These are phyloP conservation scores for Gasterosteus aculeatus DNA, from an alignment of 2,113 vertebrate species.

Conservation along the genomic window DNA sequence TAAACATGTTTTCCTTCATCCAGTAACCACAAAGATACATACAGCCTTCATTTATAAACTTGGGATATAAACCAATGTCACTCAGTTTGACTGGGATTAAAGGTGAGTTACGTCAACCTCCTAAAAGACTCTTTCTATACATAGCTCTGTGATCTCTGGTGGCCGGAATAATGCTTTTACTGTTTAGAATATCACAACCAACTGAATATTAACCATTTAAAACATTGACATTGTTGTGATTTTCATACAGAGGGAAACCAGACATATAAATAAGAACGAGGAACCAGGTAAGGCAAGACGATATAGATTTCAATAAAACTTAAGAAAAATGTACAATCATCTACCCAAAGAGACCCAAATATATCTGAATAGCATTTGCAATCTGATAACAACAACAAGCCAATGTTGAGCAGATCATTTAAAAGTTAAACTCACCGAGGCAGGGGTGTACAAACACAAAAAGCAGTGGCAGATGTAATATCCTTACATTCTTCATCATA, in stretches of 20 bases:
- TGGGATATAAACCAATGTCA: not conserved
- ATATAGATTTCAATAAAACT: not conserved
- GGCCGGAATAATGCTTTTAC: not conserved
- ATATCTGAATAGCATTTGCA: not conserved
- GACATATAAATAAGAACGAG: not conserved
- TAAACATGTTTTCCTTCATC: not conserved
- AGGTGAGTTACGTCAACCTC: slow-evolving; percentile 59
- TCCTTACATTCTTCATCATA: slow-evolving; percentile 86
- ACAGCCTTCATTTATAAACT: not conserved
- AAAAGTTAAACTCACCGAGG: slow-evolving; percentile 86
- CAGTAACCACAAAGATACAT: not conserved
- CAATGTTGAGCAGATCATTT: not conserved
- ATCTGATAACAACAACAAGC: not conserved
- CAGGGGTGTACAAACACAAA: slow-evolving; percentile 83
- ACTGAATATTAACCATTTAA: not conserved
- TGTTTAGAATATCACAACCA: not conserved
- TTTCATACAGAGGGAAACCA: not conserved
- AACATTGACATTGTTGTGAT: not conserved
- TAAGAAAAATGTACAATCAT: not conserved
- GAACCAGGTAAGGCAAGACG: not conserved
- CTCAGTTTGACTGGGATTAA: slow-evolving; percentile 64
- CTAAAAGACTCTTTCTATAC: slow-evolving; percentile 50
- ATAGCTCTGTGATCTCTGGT: slow-evolving; percentile 19
- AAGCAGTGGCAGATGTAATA: slow-evolving; percentile 71
- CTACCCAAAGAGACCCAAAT: not conserved